Percentiles rank a stretch among this genome's conserved stretches.
Conservation (phyloP, 2,797 vertebrate species). For the Syngnathus rostellatus region DNA sequence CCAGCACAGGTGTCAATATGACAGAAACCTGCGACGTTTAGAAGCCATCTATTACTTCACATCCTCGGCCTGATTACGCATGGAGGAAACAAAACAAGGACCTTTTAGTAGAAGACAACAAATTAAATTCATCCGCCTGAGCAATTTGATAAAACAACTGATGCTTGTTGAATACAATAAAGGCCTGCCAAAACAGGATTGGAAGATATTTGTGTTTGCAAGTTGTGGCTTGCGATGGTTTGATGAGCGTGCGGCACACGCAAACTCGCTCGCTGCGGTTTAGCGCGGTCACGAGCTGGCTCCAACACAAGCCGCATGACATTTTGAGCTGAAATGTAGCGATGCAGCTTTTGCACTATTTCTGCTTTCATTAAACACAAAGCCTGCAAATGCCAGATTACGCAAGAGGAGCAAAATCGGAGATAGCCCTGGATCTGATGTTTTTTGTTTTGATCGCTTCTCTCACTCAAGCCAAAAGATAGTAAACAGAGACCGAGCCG, state of each 20-base stretch:
- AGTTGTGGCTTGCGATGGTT: background rate
- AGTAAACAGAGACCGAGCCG: background rate
- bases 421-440: background rate
- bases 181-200: background rate
- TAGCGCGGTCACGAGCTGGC: conserved; percentile 11
- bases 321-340: conserved; percentile 13
- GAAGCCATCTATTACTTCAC: conserved; percentile 36
- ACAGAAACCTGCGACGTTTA: conserved; percentile 56
- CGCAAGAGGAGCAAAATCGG: background rate
- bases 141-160: background rate
- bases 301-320: conserved; percentile 12
- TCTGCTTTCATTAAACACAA: background rate
- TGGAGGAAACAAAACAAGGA: conserved; percentile 10
- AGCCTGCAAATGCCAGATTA: background rate
- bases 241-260: conserved; percentile 10
- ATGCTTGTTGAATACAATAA: background rate
- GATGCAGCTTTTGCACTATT: background rate
- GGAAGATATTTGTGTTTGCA: background rate
- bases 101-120: background rate
- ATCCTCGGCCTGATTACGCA: conserved; percentile 34
- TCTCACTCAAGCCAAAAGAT: background rate
- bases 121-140: background rate
- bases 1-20: conserved; percentile 42
- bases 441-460: conserved; percentile 1
- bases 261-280: conserved; percentile 26